These are phyloP conservation scores for Etheostoma cragini DNA, from an alignment of 2,113 vertebrate species.

Conservation along the genomic window DNA sequence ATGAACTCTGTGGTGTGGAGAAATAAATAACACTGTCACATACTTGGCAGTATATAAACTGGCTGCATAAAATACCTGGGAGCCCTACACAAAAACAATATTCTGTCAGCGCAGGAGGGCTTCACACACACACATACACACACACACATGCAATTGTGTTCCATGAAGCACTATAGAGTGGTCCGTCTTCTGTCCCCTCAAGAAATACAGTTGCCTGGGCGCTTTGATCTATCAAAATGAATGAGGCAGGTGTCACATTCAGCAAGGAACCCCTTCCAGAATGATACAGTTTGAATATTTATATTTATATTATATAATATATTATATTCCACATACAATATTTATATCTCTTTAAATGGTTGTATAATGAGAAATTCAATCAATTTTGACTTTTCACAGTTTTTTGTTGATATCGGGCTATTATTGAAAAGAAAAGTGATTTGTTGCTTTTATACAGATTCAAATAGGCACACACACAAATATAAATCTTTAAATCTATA, in stretches of 20 bases:
- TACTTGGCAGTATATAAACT: constrained; percentile 40
- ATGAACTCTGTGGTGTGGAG: constrained; percentile 8
- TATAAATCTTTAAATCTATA: too few species aligned
- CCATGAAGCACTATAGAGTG: constrained; percentile 47
- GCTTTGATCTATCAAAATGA: constrained; percentile 78
- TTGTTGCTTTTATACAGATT: constrained; percentile 36
- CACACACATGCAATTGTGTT: constrained; percentile 13
- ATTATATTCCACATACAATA: too few species aligned
- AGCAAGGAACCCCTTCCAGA: constrained; percentile 55
- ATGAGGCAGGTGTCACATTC: constrained; percentile 64
- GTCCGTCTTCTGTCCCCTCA: constrained; percentile 50
- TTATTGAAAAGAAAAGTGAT: constrained; percentile 28
- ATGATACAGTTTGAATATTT: constrained; percentile 64
- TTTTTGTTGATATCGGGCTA: constrained; percentile 12
- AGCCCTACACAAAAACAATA: constrained; percentile 48
- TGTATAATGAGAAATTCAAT: constrained; percentile 71
- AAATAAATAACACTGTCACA: constrained; percentile 43
- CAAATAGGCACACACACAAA: constrained; percentile 17
- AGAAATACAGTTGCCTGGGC: constrained; percentile 47
- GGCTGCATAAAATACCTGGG: constrained; percentile 30
- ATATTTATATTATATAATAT: constrained; percentile 11
- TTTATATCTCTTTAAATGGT: constrained; percentile 19
- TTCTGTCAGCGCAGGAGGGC: constrained; percentile 37
- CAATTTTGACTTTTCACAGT: constrained; percentile 53
- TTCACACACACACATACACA: constrained; percentile 16